A percentile compares a stretch with the other conserved stretches of the same genome.
phyloP scores from a whole-genome alignment of 2,113 vertebrate species.

The Bubalus kerabau region DNA sequence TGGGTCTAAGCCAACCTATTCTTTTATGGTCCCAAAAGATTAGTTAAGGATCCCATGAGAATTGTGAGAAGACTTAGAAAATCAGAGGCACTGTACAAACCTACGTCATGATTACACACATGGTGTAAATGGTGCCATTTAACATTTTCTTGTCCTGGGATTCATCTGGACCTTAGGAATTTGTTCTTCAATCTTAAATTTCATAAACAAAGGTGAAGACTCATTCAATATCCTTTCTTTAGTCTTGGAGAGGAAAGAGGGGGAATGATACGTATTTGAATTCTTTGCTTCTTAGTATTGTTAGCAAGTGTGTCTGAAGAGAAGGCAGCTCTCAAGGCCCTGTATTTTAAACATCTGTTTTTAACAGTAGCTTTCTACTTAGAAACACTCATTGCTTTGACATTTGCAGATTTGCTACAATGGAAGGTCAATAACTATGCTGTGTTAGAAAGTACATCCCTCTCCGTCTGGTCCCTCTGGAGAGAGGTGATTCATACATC shows the following conservation, averaged over 20 bases:
- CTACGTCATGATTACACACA: neutral
- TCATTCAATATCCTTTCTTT: constrained; percentile 18
- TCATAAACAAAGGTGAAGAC: constrained; percentile 12
- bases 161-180: neutral
- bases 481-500: constrained; percentile 47
- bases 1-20: neutral
- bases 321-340: constrained; percentile 33
- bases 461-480: neutral
- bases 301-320: constrained; percentile 47
- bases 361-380: constrained; percentile 54
- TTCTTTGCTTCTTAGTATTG: constrained; percentile 31
- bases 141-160: neutral
- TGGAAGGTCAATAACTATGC: constrained; percentile 55
- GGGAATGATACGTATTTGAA: neutral
- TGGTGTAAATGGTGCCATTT: neutral
- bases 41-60: neutral
- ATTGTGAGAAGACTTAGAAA: neutral
- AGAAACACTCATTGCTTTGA: constrained; percentile 54
- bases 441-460: constrained; percentile 54
- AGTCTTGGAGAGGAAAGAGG: neutral
- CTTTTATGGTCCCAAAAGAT: neutral
- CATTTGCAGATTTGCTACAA: constrained; percentile 65
- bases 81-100: neutral
- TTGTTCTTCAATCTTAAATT: constrained; percentile 23
- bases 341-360: constrained; percentile 61